These are phyloP conservation scores for Spea multiplicata DNA, from an alignment of 2,113 vertebrate species.

Conservation along the genomic window DNA sequence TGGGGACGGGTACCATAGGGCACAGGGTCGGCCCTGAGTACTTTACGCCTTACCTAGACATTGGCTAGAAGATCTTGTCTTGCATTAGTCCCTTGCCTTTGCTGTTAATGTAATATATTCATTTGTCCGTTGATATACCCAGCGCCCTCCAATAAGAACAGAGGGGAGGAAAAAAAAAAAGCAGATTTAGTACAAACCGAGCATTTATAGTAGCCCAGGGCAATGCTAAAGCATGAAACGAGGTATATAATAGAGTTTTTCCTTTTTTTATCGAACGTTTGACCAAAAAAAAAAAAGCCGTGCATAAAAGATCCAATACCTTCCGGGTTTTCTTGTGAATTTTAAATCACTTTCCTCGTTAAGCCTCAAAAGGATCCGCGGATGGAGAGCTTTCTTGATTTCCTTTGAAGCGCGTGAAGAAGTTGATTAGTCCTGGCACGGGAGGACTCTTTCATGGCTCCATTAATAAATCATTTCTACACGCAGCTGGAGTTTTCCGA, in stretches of 20 bases:
- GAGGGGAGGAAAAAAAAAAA: constrained; percentile 56
- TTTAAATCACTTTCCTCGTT: constrained; percentile 77
- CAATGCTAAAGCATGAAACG: constrained; percentile 70
- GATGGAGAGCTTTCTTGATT: constrained; percentile 73
- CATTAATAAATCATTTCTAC: constrained; percentile 82
- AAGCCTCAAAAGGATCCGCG: constrained; percentile 76
- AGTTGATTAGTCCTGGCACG: constrained; percentile 77
- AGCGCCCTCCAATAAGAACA: constrained; percentile 61
- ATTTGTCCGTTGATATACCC: constrained; percentile 17
- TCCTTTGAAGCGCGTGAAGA: constrained; percentile 77
- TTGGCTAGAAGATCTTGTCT: too few species aligned
- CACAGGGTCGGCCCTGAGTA: too few species aligned
- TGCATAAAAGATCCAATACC: constrained; percentile 76
- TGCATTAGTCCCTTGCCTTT: not conserved
- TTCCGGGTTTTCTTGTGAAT: constrained; percentile 78
- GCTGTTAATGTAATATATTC: not conserved
- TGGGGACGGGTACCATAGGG: too few species aligned
- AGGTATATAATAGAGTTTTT: constrained; percentile 69
- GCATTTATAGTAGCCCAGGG: constrained; percentile 79
- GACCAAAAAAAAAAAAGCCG: constrained; percentile 74
- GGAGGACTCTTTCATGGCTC: constrained; percentile 72
- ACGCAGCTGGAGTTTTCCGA: constrained; percentile 69
- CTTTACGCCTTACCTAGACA: too few species aligned
- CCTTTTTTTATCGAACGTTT: constrained; percentile 76
- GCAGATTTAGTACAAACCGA: constrained; percentile 77